Base-by-base conservation (phyloP, 2,888 invertebrate genomes). In the Dicranocentrus wangi region DNA sequence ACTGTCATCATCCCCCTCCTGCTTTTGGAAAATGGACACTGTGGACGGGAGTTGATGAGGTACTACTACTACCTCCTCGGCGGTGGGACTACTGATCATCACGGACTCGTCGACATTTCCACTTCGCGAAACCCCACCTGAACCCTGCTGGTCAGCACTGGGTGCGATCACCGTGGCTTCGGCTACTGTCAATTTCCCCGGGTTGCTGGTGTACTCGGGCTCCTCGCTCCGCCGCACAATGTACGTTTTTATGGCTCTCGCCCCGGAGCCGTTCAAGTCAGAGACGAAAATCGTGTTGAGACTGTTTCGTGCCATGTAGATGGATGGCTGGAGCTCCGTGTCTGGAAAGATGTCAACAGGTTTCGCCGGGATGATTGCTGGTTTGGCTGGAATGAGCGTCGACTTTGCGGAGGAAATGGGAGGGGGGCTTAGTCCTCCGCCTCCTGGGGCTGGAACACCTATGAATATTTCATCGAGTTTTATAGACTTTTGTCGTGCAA, bases 281-380 rank as follows among this genome's bases (percentile, higher is more conserved):
- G 79, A 79, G 47, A 79, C 79, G 19, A 66, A 55, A 19, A 79
- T 79, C 25, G 79, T 79, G 61, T 79, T 71, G 3, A 79, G 71
- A 47, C 72, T 79, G 28, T 79, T 71, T 58, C 72, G 25, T 42
- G 79, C 79, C 71, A 66, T 79, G 65, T 79, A 79, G 5, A 79
- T 51, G 32, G 79, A 72, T 27, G 79, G 79, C 19, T 71, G 71
- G 10, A 79, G 61, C 1, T 79, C 66, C 3, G 66, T 8, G 1
- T 42, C 28, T 1, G 70, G 47, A 43, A 32, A 69, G 21, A 79
- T 79, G 71, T 79, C 79, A 79, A 79, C 79, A 72, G 79, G 79
- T 79, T 60, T 71, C 0, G 79, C 79, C 25, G 65, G 32, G 47
- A 79, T 79, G 58, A 79, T 72, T 28, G 68, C 72, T 17, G 79